phyloP scores from a whole-genome alignment of 1,140 invertebrate species.

The Whitmania pigra region DNA sequence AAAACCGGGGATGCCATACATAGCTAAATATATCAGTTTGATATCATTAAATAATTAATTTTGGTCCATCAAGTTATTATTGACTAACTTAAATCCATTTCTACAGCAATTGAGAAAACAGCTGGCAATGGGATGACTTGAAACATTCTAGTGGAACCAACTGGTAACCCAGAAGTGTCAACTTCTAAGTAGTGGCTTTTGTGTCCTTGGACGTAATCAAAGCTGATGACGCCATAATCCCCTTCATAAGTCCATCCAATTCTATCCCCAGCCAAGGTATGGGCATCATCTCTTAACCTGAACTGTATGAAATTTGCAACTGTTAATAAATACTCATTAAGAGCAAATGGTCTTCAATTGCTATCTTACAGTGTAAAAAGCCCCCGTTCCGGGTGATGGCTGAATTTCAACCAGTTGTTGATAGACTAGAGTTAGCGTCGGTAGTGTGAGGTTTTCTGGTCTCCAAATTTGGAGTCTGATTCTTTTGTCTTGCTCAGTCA shows the following conservation, averaged over 20 bases:
- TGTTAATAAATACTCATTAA: too few relatives aligned
- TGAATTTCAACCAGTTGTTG: conserved; percentile 2
- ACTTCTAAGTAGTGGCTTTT: conserved; percentile 18
- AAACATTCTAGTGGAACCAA: conserved; percentile 1
- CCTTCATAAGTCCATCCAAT: conserved; percentile 20
- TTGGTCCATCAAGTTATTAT: not conserved
- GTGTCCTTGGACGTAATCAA: conserved; percentile 20
- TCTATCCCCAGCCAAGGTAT: conserved; percentile 11
- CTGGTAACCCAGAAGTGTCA: conserved; percentile 6
- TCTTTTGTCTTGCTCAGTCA: not conserved
- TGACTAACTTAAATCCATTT: conserved; percentile 22
- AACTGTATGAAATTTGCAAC: not conserved
- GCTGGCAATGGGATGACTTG: conserved; percentile 18
- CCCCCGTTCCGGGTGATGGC: not conserved
- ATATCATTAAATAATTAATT: not conserved
- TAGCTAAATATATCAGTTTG: not conserved
- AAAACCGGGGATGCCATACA: conserved; percentile 16
- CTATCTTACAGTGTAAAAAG: conserved; percentile 8
- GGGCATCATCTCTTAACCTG: not conserved
- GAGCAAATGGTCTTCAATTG: not conserved
- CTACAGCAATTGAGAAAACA: conserved; percentile 20
- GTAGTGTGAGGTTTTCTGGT: not conserved
- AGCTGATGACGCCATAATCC: conserved; percentile 19
- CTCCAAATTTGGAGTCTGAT: conserved; percentile 8
- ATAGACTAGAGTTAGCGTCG: not conserved